These are phyloP conservation scores for Linyphia triangularis DNA, from an alignment of 2,888 invertebrate species.

Conservation along the genomic window DNA sequence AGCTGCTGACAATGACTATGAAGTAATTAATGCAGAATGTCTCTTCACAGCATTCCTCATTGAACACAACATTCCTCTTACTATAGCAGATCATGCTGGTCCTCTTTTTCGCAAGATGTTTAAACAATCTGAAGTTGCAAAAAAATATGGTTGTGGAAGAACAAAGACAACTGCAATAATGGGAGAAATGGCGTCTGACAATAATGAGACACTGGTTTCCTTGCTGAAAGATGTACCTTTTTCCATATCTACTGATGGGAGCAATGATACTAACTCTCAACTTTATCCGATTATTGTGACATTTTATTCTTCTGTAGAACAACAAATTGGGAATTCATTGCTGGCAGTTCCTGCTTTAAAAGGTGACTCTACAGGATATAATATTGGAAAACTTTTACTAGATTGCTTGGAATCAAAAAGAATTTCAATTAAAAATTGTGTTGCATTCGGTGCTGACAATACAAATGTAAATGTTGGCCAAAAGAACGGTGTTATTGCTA, in stretches of 20 bases:
- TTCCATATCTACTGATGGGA: neutral
- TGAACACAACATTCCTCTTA: constrained; percentile 1
- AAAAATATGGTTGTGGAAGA: constrained; percentile 2
- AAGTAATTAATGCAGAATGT: neutral
- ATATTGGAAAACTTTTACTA: neutral
- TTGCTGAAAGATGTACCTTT: neutral
- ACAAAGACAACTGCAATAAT: neutral
- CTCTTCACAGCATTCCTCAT: neutral
- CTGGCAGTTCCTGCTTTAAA: neutral
- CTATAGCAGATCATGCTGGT: neutral
- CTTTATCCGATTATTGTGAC: neutral
- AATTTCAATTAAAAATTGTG: neutral
- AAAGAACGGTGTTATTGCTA: neutral
- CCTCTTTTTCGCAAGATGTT: constrained; percentile 2
- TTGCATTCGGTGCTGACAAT: neutral
- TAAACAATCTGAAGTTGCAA: neutral
- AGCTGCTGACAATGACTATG: too few species aligned
- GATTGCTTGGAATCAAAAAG: too few species aligned
- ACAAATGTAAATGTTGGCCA: neutral
- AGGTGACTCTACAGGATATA: neutral
- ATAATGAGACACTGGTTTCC: neutral
- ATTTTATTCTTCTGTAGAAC: neutral
- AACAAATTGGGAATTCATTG: neutral
- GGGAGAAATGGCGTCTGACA: neutral
- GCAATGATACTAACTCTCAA: neutral